Evolutionary conservation across 2,888 invertebrate species (phyloP), one percentile per base, ranked within the genome.

Genomic region (Archips xylosteana): DNA sequence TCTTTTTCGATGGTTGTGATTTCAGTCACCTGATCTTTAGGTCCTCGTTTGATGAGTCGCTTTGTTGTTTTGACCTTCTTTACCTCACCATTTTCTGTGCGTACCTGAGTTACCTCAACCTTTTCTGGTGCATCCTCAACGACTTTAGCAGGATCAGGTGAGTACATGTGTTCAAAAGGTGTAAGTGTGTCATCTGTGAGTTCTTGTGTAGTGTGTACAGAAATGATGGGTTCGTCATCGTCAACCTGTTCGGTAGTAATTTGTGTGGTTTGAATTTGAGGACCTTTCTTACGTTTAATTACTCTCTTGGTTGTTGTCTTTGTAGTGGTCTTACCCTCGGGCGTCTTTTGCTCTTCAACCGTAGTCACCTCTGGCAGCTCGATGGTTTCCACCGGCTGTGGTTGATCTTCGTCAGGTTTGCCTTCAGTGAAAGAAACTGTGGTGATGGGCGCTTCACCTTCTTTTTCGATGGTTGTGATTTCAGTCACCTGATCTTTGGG

Each of bases 121-220:
- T 49, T 49, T n/a, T 49, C 49, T n/a, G 49, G 49, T n/a, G 4
- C n/a, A 5, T 49, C 49, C 49, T 49, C n/a, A 49, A 49, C n/a
- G 49, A 49, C 49, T n/a, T n/a, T 49, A 49, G 49, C 49, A 13
- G 49, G n/a, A n/a, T 49, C 49, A 49, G 49, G 49, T 49, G 49
- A n/a, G n/a, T 49, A 49, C 5, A n/a, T 49, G n/a, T 49, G 5
- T 5, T 49, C 49, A n/a, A 49, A 49, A n/a, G 13, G n/a, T 49
- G 49, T 49, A 13, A 49, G n/a, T 49, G 49, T 49, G 49, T 49
- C 49, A n/a, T 49, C 49, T 4, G n/a, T 49, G n/a, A 49, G 49
- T n/a, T 49, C 49, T n/a, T 49, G 49, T 49, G 49, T 49, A n/a
- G 49, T 49, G 49, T 49, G n/a, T 49, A 49, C n/a, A n/a, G 49